phyloP scores from a whole-genome alignment of 2,797 vertebrate genomes.

The Helicolenus hilgendorfi region DNA sequence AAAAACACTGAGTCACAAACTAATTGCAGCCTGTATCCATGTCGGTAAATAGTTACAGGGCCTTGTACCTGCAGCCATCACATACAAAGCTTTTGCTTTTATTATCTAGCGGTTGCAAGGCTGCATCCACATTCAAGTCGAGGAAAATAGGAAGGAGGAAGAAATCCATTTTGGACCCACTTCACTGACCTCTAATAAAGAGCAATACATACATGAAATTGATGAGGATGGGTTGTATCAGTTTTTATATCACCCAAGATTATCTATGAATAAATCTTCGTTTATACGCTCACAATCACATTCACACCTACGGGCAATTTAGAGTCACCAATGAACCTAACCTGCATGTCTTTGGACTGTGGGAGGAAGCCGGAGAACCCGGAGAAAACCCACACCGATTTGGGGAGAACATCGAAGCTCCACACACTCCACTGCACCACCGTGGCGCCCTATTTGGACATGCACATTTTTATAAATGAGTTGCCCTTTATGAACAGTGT shows the following conservation, averaged over 20 bases:
- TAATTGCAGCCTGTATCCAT: slow-evolving; percentile 22
- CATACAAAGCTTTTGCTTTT: slow-evolving; percentile 14
- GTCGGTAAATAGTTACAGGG: slow-evolving; percentile 9
- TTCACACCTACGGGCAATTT: too few species aligned
- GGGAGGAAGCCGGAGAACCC: too few species aligned
- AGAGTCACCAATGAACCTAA: too few species aligned
- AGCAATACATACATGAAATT: slow-evolving; percentile 27
- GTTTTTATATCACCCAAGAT: neutral
- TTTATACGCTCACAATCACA: too few species aligned
- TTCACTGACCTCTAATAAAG: slow-evolving; percentile 32
- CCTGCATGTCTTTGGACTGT: too few species aligned
- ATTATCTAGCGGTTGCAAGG: slow-evolving; percentile 41
- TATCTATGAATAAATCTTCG: neutral
- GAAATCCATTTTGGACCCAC: slow-evolving; percentile 20
- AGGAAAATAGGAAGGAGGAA: neutral
- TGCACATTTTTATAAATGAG: too few species aligned
- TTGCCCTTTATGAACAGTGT: too few species aligned
- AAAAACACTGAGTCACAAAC: neutral
- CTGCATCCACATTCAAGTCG: slow-evolving; percentile 24
- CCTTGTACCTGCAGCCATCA: neutral
- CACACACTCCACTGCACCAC: too few species aligned
- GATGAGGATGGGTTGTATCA: slow-evolving; percentile 18
- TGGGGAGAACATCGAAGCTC: too few species aligned
- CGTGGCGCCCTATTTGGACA: too few species aligned
- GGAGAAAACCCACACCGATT: too few species aligned